Base-by-base conservation (phyloP, 2,888 invertebrate genomes). In the Acanthosepion lycidas region DNA sequence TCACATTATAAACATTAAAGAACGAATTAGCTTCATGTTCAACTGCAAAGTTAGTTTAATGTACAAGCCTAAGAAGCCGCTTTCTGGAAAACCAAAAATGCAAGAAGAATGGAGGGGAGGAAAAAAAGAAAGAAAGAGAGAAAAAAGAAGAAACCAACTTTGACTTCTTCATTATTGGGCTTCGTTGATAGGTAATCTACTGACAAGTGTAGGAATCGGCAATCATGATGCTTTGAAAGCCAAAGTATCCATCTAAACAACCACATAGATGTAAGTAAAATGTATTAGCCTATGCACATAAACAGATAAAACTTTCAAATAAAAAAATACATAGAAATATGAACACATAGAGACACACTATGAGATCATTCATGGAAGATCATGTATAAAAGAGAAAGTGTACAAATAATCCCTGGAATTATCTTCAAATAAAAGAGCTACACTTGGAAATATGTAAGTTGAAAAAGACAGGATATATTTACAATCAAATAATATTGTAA, bases 1-100 rank as follows among this genome's bases (percentile, higher is more conserved):
- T 78, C 78, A n/a, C 78, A 78, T 78, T n/a, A 78, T 78, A 78
- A 78, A 78, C 78, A 78, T 78, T 78, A 78, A 78, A 78, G n/a
- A 78, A n/a, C 15, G n/a, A 78, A 78, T 78, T 78, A 78, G n/a
- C 78, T 78, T 78, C 78, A n/a, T 78, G n/a, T 78, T n/a, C n/a
- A 15, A n/a, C n/a, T n/a, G 78, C 78, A 78, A 78, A 33, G 78
- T 78, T 78, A 33, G 78, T 33, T 33, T 78, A 78, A 78, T 78
- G 78, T 78, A 78, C 78, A 33, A 78, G 78, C 15, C 78, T 78
- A 78, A 78, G 78, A 78, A 78, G 78, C n/a, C n/a, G 18, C n/a
- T 78, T 78, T n/a, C 12, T 78, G 78, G 78, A 78, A n/a, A 78
- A 78, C 78, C 8, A 78, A 78, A 78, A 78, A 78, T 78, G 33